Conservation (phyloP, 2,113 vertebrate genomes). For the Chinchilla lanigera region DNA sequence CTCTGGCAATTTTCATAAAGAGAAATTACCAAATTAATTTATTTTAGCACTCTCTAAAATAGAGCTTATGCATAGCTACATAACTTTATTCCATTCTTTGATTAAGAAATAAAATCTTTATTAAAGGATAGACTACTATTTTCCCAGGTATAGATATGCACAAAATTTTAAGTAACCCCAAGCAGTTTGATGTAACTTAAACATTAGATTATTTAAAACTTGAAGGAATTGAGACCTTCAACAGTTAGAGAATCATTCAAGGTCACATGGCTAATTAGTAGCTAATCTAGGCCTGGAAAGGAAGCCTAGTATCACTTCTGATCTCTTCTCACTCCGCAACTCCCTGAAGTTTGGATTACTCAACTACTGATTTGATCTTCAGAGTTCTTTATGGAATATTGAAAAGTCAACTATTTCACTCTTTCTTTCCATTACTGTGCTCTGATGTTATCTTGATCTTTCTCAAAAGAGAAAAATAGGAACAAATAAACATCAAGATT, state of each 20-base stretch:
- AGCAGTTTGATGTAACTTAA: background rate
- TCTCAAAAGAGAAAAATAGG: constrained; percentile 58
- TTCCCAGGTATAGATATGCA: constrained; percentile 3
- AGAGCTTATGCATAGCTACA: constrained; percentile 33
- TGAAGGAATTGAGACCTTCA: background rate
- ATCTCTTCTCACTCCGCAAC: background rate
- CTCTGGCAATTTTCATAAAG: constrained; percentile 62
- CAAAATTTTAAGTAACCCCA: background rate
- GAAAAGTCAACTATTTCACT: constrained; percentile 60
- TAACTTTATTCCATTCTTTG: constrained; percentile 50
- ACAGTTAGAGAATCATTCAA: background rate
- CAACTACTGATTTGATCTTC: constrained; percentile 48
- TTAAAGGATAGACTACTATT: constrained; percentile 25
- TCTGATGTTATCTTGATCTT: constrained; percentile 64
- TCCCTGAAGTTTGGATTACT: background rate
- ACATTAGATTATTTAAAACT: background rate
- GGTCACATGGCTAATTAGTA: background rate
- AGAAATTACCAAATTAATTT: constrained; percentile 76
- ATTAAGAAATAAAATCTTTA: constrained; percentile 60
- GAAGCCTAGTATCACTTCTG: background rate
- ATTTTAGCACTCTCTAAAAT: constrained; percentile 65
- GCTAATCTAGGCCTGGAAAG: background rate
- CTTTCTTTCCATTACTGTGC: constrained; percentile 59
- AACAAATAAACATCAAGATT: constrained; percentile 58
- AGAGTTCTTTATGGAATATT: constrained; percentile 40